phyloP scores from a whole-genome alignment of 2,113 vertebrate genomes.

The Nibea albiflora region DNA sequence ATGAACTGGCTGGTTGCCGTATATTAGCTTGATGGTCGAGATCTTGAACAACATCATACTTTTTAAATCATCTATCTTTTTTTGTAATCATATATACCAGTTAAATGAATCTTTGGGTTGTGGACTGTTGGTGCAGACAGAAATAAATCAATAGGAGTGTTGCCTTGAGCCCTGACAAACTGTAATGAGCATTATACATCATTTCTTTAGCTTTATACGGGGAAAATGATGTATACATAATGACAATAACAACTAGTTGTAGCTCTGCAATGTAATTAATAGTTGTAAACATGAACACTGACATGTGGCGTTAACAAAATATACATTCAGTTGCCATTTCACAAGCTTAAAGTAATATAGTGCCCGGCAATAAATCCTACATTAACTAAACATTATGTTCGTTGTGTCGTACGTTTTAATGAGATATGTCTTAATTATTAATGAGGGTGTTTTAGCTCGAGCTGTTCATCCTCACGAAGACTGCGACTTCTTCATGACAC shows the following conservation, averaged over 20 bases:
- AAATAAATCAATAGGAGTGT: no score
- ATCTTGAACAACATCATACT: background rate
- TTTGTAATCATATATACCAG: background rate
- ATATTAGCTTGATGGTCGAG: background rate
- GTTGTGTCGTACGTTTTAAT: no score
- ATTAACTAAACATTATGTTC: background rate
- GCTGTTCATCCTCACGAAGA: background rate
- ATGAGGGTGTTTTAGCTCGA: background rate
- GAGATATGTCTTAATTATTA: background rate
- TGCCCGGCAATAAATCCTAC: background rate
- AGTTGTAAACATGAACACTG: background rate
- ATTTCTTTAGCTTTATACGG: no score
- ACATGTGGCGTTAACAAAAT: background rate
- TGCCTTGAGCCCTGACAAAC: no score
- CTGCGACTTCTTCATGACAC: no score
- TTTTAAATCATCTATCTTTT: background rate
- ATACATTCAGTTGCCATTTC: background rate
- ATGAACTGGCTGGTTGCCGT: no score
- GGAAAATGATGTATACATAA: no score
- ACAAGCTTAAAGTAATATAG: background rate
- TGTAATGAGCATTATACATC: no score
- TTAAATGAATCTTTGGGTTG: background rate
- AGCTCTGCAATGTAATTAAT: no score
- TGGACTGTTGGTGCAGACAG: background rate
- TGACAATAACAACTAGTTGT: no score